Evolutionary conservation across 2,797 vertebrate species (phyloP), one percentile per base, ranked within the genome.

Genomic region (Mallotus villosus): DNA sequence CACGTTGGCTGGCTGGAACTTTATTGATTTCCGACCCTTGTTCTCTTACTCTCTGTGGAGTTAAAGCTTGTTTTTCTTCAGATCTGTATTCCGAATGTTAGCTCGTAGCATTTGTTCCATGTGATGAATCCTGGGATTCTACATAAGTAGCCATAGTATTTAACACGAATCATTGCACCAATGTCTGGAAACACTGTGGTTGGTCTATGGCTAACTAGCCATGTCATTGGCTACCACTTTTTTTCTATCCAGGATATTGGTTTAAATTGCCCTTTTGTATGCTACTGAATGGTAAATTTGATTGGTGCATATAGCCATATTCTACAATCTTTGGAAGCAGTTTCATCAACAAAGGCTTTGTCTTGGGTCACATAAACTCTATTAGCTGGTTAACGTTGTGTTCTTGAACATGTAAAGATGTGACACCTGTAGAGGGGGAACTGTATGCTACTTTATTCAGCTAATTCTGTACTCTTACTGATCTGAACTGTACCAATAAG

Each of bases 1-100:
- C 27, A 72, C 19, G 37, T 17, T 51, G 55, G 12, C 5, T 71
- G 60, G 74, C 78, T 65, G 68, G 67, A 84, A 67, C 65, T 34
- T 2, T 80, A 92, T 92, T 77, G 89, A 92, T 91, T 86, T 85
- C 67, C 67, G 57, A 21, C 61, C 68, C 69, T 61, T 65, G 79
- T 79, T 72, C 68, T 27, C n/a, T 32, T 14, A 58, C 78, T 79
- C 51, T 81, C 72, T 37, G 21, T 32, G 63, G 75, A 78, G 75
- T 80, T 71, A 85, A 84, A 81, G 70, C 69, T 71, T 85, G 78
- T 84, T 85, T 80, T 73, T 7, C 62, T 37, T 24, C 77, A 22
- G 64, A 67, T 80, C 80, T 80, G 71, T 74, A 78, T 67, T 51
- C 51, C 70, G 62, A 49, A 53, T 75, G 75, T 79, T 69, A 22